A percentile compares a stretch with the other conserved stretches of the same genome.
phyloP scores from a whole-genome alignment of 1,140 invertebrate species.

The Ladona fulva region DNA sequence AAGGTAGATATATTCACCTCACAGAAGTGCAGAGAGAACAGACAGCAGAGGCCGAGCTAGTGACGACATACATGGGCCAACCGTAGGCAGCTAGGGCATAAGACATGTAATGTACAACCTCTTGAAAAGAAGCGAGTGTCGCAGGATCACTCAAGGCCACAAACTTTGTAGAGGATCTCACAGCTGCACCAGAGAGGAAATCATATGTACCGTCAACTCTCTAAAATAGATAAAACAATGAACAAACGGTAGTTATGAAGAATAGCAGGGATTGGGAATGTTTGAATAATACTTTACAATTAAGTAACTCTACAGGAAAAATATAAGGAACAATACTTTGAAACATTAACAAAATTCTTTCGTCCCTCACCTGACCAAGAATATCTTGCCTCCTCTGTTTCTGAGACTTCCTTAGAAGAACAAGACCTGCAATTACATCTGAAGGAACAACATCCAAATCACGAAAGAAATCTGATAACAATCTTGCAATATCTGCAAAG shows the following conservation, averaged over 20 bases:
- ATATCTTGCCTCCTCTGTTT: constrained; percentile 68
- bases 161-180: constrained; percentile 76
- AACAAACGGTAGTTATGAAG: too few species aligned
- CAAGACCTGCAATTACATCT: constrained; percentile 78
- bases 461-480: constrained; percentile 82
- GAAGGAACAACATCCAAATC: constrained; percentile 88
- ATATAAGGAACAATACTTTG: too few species aligned
- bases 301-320: too few species aligned
- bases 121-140: constrained; percentile 63
- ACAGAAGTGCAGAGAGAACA: constrained; percentile 63
- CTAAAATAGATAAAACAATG: constrained; percentile 36
- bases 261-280: too few species aligned
- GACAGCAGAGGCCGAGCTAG: constrained; percentile 55
- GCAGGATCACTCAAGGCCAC: constrained; percentile 68
- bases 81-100: constrained; percentile 83
- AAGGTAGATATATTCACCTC: constrained; percentile 39
- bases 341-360: too few species aligned
- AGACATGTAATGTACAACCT: constrained; percentile 77
- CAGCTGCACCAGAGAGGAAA: constrained; percentile 78
- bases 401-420: constrained; percentile 72
- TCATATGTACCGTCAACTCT: constrained; percentile 79
- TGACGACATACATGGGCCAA: constrained; percentile 81
- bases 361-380: constrained; percentile 54
- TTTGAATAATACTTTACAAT: too few species aligned
- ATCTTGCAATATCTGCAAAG: constrained; percentile 74